phyloP scores from a whole-genome alignment of 2,113 vertebrate species.

The Mystacornis crossleyi region DNA sequence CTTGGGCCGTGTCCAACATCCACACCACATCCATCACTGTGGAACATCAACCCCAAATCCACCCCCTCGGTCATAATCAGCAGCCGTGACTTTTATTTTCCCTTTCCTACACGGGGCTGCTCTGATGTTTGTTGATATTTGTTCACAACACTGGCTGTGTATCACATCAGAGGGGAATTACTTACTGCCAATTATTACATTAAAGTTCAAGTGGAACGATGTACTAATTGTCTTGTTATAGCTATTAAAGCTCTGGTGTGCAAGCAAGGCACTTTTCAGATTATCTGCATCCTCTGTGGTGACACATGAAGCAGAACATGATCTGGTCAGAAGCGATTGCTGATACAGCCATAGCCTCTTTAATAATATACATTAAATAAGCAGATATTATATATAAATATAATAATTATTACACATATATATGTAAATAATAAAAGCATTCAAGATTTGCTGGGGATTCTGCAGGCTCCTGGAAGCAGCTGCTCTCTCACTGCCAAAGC shows the following conservation, averaged over 20 bases:
- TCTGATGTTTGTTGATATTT: background rate
- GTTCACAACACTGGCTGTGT: background rate
- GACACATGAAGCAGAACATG: background rate
- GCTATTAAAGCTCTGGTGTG: slow-evolving; percentile 53
- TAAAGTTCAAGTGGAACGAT: slow-evolving; percentile 58
- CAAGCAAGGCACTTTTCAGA: slow-evolving; percentile 29
- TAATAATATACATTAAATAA: background rate
- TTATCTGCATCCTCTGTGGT: background rate
- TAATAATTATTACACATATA: background rate
- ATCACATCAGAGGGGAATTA: background rate
- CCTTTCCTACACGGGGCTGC: background rate
- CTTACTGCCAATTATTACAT: slow-evolving; percentile 23
- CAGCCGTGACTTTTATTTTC: background rate
- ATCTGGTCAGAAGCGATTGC: background rate
- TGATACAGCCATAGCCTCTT: background rate
- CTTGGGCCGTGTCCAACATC: background rate
- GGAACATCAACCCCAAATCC: background rate
- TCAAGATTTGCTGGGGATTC: background rate
- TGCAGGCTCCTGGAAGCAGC: background rate
- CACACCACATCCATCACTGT: background rate
- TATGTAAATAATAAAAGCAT: background rate
- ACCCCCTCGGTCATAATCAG: background rate
- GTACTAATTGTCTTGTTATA: slow-evolving; percentile 61
- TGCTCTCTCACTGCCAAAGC: background rate
- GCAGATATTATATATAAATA: background rate